A percentile compares a stretch with the other conserved stretches of the same genome.
Evolutionary conservation across 2,797 vertebrate genomes (phyloP).

Genomic region (Thamnophis elegans): DNA sequence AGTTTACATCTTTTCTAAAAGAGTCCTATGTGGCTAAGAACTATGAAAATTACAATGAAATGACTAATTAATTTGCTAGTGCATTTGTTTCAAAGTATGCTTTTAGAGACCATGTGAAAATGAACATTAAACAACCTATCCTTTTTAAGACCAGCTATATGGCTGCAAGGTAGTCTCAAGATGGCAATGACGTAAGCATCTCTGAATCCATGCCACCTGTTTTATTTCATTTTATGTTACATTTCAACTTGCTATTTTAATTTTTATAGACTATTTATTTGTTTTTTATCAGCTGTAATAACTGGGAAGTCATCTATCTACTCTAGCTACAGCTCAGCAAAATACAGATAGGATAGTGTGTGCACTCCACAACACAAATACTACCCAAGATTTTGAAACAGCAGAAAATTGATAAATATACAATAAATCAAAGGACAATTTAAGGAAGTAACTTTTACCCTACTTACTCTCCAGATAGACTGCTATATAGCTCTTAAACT

Average conservation of each 20-base stretch:
- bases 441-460: background rate
- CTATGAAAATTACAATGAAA: constrained; percentile 60
- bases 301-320: background rate
- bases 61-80: constrained; percentile 66
- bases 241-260: background rate
- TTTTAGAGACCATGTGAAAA: constrained; percentile 60
- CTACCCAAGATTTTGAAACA: background rate
- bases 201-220: background rate
- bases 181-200: background rate
- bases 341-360: background rate
- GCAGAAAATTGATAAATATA: background rate
- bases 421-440: background rate
- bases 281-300: background rate
- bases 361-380: background rate
- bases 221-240: background rate
- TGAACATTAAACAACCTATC: constrained; percentile 64
- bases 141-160: constrained; percentile 58
- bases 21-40: constrained; percentile 56
- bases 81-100: constrained; percentile 46
- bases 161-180: background rate
- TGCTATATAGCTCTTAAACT: too few relatives aligned
- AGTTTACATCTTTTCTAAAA: constrained; percentile 23
- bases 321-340: background rate
- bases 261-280: background rate
- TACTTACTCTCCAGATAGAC: background rate